Evolutionary conservation across 2,113 vertebrate genomes (phyloP).

Genomic region (Lanius ludovicianus): DNA sequence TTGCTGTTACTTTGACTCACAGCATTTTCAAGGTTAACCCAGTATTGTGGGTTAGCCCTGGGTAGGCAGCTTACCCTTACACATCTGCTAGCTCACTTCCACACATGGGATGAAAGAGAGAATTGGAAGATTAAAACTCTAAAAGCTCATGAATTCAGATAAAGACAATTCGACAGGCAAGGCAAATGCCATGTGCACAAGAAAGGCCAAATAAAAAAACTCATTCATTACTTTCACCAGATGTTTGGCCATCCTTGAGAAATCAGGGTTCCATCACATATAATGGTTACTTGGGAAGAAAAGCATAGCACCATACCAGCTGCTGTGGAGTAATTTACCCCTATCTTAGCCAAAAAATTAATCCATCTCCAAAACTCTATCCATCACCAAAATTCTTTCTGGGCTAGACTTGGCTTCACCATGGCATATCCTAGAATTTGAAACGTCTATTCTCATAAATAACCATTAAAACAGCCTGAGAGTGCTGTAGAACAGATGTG

Average conservation of each 20-base stretch:
- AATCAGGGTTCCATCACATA: background rate
- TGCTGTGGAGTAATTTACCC: background rate
- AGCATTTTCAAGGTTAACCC: background rate
- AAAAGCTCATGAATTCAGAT: background rate
- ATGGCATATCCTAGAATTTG: background rate
- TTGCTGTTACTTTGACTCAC: background rate
- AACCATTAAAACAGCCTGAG: background rate
- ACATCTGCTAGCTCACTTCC: background rate
- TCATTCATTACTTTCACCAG: background rate
- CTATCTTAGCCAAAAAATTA: background rate
- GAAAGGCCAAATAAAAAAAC: background rate
- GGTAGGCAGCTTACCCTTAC: background rate
- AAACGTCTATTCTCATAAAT: background rate
- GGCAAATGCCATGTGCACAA: background rate
- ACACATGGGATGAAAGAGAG: background rate
- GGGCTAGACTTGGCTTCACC: background rate
- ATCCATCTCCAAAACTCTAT: background rate
- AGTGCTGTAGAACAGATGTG: background rate
- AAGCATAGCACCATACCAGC: background rate
- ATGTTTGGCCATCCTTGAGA: rapidly evolving
- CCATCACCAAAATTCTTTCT: background rate
- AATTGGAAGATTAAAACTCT: background rate
- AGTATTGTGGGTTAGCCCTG: background rate
- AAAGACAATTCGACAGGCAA: background rate
- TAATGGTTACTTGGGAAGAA: background rate